Evolutionary conservation across 2,113 vertebrate genomes (phyloP), one percentile per base, ranked within the genome.

Genomic region (Oryzias javanicus): DNA sequence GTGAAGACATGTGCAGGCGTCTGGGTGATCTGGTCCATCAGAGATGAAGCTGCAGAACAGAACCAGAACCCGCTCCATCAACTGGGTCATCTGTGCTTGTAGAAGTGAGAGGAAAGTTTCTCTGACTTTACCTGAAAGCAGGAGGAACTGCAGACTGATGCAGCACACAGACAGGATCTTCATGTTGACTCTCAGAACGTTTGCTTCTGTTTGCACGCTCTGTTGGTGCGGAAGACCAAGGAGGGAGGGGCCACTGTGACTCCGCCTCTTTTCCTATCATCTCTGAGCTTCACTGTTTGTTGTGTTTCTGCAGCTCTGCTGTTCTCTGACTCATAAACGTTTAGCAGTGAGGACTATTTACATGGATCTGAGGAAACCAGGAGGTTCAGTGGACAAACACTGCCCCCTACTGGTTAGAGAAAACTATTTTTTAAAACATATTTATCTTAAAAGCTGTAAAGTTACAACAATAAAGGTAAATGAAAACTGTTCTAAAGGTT

Each of bases 1-100:
- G 14, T 6, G 22, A 4, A 25, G 41, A 66, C 55, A 3, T 74
- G 42, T 3, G 24, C 0, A 19, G 80, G 82, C 42, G 3, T 57
- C 60, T 87, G 83, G 0, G 3, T 0, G 22, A 88, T 59, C 8
- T 72, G 6, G 13, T 60, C 27, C 22, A 47, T 55, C 1, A 58
- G 46, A 46, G 76, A 76, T 3, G 61, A 71, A 20, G 68, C 82
- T 82, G 63, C 22, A 4, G 40, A n/a, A 18, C 16, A 55, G n/a
- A 55, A 55, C 1, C 19, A 42, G 10, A 6, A 41, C 17, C 4
- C 40, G 29, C 1, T 49, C 4, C 4, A 27, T 7, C 4, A 19
- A 42, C 1, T 3, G 20, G 45, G 15, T 8, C 0, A 7, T 25
- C 7, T 45, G 17, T 57, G 25, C 4, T 13, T 18, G 1, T 0